Percentiles rank a stretch among this genome's conserved stretches.
phyloP scores from a whole-genome alignment of 2,888 invertebrate genomes.

The Leptopilina syphax region DNA sequence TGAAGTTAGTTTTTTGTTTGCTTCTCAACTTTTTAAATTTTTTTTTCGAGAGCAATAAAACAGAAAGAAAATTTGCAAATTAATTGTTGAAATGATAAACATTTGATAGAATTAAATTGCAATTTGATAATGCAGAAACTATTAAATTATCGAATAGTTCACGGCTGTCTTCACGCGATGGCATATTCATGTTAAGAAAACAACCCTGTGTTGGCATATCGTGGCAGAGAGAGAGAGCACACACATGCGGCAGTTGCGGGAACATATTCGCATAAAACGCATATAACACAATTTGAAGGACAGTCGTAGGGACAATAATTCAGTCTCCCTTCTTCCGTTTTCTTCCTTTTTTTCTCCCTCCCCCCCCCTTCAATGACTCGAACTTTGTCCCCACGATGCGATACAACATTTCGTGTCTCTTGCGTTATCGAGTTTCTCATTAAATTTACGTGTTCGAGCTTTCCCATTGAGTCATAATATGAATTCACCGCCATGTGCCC shows the following conservation, averaged over 20 bases:
- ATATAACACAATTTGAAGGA: slow-evolving; percentile 9
- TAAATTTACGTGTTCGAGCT: slow-evolving; percentile 58
- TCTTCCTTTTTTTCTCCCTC: slow-evolving; percentile 42
- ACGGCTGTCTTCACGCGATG: slow-evolving; percentile 27
- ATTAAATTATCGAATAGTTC: slow-evolving; percentile 23
- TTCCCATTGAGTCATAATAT: slow-evolving; percentile 63
- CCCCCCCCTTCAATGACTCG: slow-evolving; percentile 21
- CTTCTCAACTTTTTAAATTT: no score
- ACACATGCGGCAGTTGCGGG: background rate
- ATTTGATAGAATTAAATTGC: background rate
- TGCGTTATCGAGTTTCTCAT: slow-evolving; percentile 54
- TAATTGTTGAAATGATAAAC: no score
- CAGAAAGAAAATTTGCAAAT: no score
- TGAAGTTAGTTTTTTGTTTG: no score
- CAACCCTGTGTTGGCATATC: background rate
- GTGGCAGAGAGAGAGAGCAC: background rate
- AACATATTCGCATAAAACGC: slow-evolving; percentile 27
- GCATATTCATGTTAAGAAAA: slow-evolving; percentile 39
- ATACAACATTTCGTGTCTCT: slow-evolving; percentile 1
- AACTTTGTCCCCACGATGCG: no score
- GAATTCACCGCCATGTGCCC: slow-evolving; percentile 53
- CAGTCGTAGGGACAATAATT: slow-evolving; percentile 46
- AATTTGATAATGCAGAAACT: background rate
- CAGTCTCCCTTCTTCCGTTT: slow-evolving; percentile 48
- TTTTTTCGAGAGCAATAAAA: no score